Evolutionary conservation across 1,140 invertebrate genomes (phyloP), one percentile per base, ranked within the genome.

Genomic region (Aphelinus atriplicis): DNA sequence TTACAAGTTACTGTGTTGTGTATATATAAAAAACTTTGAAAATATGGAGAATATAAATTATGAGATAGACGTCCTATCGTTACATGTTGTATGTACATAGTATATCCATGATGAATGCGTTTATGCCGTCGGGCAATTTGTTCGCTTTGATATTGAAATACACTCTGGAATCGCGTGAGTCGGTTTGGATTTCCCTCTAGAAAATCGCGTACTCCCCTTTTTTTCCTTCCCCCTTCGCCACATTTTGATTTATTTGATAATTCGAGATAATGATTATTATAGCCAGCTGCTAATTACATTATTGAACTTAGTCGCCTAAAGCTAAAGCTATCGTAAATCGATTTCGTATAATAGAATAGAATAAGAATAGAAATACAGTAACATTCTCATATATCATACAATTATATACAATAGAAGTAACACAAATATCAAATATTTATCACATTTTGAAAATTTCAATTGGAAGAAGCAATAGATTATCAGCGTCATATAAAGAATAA

Each of bases 381-480:
- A 57, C 55, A 9, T 58, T 26, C 3, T 4, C 43, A 58, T 58
- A 9, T 42, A 60, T 60, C n/a, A n/a, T 60, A 60, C 58, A 60
- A 60, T 57, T 57, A 57, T 57, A 57, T 45, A 45, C 26, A 9
- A 43, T 43, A 60, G 26, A 60, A 60, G 58, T 60, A 60, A 43
- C 42, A 60, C 42, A 26, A 60, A 60, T 60, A 60, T 60, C 6
- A 60, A 42, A 4, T 7, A 10, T 57, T 60, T 60, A 60, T 60
- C 58, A 60, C 58, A 60, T 43, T 60, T 60, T 60, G 26, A 60
- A 60, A 43, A 60, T 60, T 60, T 60, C 58, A 60, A 60, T 26
- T 26, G 26, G 26, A 26, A 26, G 26, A 26, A 26, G 26, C 26
- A 26, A 26, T 26, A 26, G 26, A 26, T 26, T 26, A 26, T 26